These are phyloP conservation scores for Carassius carassius DNA, from an alignment of 2,113 vertebrate species.

Conservation along the genomic window DNA sequence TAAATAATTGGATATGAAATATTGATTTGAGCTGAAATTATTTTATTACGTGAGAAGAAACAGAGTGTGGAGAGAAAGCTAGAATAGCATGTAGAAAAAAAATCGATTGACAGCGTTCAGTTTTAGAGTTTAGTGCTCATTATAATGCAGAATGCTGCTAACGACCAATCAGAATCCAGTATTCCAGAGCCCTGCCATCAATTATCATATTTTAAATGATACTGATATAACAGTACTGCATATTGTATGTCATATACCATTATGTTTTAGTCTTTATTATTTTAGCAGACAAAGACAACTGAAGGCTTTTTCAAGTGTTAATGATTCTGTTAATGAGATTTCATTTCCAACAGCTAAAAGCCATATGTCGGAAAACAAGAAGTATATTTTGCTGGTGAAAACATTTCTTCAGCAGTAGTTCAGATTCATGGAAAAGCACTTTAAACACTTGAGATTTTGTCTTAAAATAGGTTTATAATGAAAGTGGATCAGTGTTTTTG, in stretches of 20 bases:
- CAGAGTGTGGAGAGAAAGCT: neutral
- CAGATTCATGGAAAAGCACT: neutral
- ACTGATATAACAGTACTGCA: neutral
- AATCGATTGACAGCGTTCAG: neutral
- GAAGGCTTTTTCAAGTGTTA: neutral
- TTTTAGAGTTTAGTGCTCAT: neutral
- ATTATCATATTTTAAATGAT: neutral
- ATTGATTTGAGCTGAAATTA: constrained; percentile 17
- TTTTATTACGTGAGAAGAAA: neutral
- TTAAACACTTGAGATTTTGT: neutral
- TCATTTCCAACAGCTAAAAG: neutral
- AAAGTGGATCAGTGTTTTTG: neutral
- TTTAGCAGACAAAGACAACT: neutral
- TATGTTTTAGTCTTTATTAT: neutral
- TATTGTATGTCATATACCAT: neutral
- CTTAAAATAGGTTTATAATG: neutral
- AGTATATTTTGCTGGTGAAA: neutral
- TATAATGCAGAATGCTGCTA: neutral
- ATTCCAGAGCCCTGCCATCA: neutral
- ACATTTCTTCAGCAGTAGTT: neutral
- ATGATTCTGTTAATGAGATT: neutral
- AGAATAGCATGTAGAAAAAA: neutral
- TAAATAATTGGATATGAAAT: constrained; percentile 11
- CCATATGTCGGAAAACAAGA: neutral
- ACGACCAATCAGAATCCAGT: neutral